These are phyloP conservation scores for Hypothenemus hampei DNA, from an alignment of 1,140 invertebrate genomes.

Conservation along the genomic window DNA sequence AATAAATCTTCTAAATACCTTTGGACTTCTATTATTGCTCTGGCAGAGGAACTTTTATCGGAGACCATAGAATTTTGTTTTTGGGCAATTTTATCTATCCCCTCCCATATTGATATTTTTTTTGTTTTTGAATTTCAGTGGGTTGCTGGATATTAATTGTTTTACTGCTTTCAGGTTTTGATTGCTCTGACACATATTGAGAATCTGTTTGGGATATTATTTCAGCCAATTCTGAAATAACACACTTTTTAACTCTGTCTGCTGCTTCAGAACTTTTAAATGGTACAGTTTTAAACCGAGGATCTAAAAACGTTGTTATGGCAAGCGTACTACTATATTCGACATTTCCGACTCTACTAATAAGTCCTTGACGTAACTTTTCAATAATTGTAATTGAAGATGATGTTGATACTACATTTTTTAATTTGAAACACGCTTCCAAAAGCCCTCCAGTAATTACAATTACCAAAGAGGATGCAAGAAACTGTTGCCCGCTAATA, in stretches of 20 bases:
- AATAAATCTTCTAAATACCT: too few species aligned
- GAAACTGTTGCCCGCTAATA: conserved; percentile 33
- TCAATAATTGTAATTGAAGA: conserved; percentile 1
- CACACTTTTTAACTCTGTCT: conserved; percentile 17
- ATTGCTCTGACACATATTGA: too few species aligned
- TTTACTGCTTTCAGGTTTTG: too few species aligned
- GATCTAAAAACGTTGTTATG: conserved; percentile 33
- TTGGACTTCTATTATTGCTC: too few species aligned
- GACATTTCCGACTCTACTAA: conserved; percentile 9
- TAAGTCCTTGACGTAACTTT: conserved; percentile 17
- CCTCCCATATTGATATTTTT: too few species aligned
- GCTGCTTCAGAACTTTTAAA: conserved; percentile 14
- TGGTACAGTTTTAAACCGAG: conserved; percentile 26
- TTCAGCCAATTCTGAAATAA: too few species aligned
- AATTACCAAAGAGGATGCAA: conserved; percentile 33
- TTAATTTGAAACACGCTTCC: conserved; percentile 3
- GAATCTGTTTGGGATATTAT: too few species aligned
- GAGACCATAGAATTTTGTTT: too few species aligned
- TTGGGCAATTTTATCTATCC: too few species aligned
- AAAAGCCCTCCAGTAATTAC: conserved; percentile 10
- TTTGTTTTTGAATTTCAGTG: too few species aligned
- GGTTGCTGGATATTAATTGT: too few species aligned
- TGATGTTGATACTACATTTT: not conserved
- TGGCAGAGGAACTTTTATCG: too few species aligned
- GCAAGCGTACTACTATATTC: conserved; percentile 26